These are phyloP conservation scores for Cliona cf. orientalis DNA, from an alignment of 37 sponge, comb jelly and placozoan species.

Conservation along the genomic window DNA sequence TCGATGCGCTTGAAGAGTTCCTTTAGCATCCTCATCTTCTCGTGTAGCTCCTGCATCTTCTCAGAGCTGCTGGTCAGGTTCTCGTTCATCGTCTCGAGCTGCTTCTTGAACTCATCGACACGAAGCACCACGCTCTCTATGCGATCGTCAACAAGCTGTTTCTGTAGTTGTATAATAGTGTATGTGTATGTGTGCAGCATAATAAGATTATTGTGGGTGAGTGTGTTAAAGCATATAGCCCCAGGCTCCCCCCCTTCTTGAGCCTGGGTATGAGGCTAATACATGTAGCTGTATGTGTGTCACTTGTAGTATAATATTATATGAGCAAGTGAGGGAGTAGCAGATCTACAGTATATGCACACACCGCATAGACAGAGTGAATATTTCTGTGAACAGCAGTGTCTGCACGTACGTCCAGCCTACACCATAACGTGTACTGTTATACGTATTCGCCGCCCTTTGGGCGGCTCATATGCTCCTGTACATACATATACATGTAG, in stretches of 20 bases:
- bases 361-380: too few species aligned
- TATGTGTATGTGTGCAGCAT: not conserved
- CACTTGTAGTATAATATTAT: too few species aligned
- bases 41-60: constrained; percentile 47
- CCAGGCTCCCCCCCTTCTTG: too few species aligned
- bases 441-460: too few species aligned
- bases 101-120: constrained; percentile 78
- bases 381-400: too few species aligned
- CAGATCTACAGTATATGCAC: too few species aligned
- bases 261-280: not conserved
- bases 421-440: too few species aligned
- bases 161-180: constrained; percentile 10
- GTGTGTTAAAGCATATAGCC: not conserved
- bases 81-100: constrained; percentile 71
- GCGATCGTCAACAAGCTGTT: constrained; percentile 27
- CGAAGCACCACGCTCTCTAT: constrained; percentile 52
- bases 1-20: constrained; percentile 66
- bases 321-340: too few species aligned
- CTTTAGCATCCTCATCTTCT: constrained; percentile 42
- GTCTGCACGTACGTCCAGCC: too few species aligned
- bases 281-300: constrained; percentile 5
- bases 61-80: constrained; percentile 62
- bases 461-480: too few species aligned
- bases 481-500: too few species aligned
- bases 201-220: not conserved